Base-by-base conservation (phyloP, 2,797 vertebrate genomes). In the Spinus pinus region DNA sequence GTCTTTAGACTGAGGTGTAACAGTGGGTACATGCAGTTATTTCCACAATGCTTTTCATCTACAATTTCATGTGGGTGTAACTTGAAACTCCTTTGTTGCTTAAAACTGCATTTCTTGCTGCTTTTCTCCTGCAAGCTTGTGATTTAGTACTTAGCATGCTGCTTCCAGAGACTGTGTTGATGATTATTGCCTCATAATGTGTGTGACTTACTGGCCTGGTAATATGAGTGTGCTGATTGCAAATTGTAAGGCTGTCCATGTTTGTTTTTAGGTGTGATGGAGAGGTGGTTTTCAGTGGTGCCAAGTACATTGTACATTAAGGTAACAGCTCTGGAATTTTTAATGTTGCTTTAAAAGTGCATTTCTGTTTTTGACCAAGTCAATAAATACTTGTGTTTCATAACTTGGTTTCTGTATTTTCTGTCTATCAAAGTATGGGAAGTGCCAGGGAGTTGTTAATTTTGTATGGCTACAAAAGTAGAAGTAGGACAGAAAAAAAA, bases 261-360 rank as follows among this genome's bases (percentile, higher is more conserved):
- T 33, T 90, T 90, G 31, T 3, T 96, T 94, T 81, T 74, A 97
- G 96, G 74, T 95, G 18, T 20, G 58, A 79, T 78, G 88, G 41
- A 50, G 51, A 41, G 14, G 44, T 92, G 53, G 8, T 7, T 58
- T 72, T 47, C 61, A 14, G 6, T 79, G 15, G 3, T 61, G n/a
- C 53, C 13, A 1, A 21, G 1, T 37, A 31, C 9, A 4, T 12
- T 46, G 5, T 33, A 19, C 30, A 17, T 28, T 51, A 49, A 97
- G 96, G 95, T 97, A 96, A 95, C 2, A 23, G 30, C 12, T 72
- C 14, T 69, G 24, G 18, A 56, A 28, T 50, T 58, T 51, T 30
- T 21, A 18, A 30, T 39, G 4, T 62, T 90, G 10, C 8, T 64
- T 2, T 62, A 31, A 11, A 71, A 69, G 17, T 67, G 6, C 2